Conservation (phyloP, 2,888 invertebrate genomes). For the Sabellastarte sp. region DNA sequence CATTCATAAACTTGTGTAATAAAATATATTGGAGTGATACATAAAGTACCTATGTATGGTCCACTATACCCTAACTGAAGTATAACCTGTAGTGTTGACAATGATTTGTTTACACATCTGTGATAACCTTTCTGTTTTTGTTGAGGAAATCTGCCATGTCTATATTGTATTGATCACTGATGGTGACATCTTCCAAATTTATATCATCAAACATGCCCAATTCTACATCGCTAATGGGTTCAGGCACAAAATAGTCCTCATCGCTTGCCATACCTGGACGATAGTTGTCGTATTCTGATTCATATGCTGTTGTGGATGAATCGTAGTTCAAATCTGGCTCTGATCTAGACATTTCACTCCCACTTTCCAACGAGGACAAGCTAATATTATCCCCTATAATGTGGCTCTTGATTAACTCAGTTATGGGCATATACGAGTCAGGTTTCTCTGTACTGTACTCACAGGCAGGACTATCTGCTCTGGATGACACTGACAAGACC, state of each 20-base stretch:
- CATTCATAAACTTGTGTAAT: too few species aligned
- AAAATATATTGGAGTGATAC: too few species aligned
- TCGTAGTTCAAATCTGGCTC: constrained; percentile 54
- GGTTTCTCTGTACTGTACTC: not conserved
- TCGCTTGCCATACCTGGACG: constrained; percentile 62
- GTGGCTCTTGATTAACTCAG: constrained; percentile 8
- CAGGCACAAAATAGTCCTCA: constrained; percentile 58
- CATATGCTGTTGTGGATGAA: constrained; percentile 67
- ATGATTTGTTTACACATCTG: too few species aligned
- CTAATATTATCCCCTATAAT: constrained; percentile 47
- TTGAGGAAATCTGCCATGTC: constrained; percentile 38
- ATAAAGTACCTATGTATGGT: too few species aligned
- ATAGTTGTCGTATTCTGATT: constrained; percentile 72
- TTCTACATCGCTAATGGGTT: constrained; percentile 57
- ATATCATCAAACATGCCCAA: constrained; percentile 56
- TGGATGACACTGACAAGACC: constrained; percentile 17
- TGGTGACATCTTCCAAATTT: constrained; percentile 53
- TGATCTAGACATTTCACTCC: constrained; percentile 55
- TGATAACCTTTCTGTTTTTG: too few species aligned
- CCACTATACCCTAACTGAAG: too few species aligned
- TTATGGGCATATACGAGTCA: constrained; percentile 5
- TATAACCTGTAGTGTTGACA: too few species aligned
- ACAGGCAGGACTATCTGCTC: constrained; percentile 1
- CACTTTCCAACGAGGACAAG: constrained; percentile 49
- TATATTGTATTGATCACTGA: constrained; percentile 53